These are phyloP conservation scores for Chelonia mydas DNA, from an alignment of 2,797 vertebrate genomes.

Conservation along the genomic window DNA sequence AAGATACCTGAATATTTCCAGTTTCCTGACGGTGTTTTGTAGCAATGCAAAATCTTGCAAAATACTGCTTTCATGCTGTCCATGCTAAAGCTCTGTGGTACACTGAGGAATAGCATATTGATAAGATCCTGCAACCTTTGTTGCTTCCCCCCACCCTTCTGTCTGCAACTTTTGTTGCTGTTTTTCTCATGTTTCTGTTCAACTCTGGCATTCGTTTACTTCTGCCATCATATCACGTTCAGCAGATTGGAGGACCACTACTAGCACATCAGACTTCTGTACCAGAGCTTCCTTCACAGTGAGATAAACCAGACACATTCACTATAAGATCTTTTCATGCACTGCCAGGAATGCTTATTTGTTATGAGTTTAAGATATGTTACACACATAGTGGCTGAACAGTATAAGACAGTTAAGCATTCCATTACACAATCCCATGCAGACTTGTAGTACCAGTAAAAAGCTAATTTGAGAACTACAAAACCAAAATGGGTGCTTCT, in stretches of 20 bases:
- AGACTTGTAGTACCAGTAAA: not conserved
- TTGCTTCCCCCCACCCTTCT: no score
- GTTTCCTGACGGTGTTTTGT: not conserved
- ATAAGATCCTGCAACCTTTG: not conserved
- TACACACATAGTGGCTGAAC: not conserved
- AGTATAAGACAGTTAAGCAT: not conserved
- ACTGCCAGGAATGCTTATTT: not conserved
- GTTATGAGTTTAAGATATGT: not conserved
- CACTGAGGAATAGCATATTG: not conserved
- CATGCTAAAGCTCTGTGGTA: not conserved
- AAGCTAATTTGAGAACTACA: not conserved
- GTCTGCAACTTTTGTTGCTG: not conserved
- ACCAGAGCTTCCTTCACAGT: not conserved
- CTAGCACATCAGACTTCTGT: not conserved
- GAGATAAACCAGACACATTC: not conserved
- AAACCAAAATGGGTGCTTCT: not conserved
- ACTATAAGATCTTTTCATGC: not conserved
- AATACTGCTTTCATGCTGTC: not conserved
- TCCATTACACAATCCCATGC: not conserved
- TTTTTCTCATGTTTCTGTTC: not conserved
- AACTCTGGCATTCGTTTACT: not conserved
- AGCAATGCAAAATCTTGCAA: not conserved
- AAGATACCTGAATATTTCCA: not conserved
- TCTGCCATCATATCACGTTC: not conserved
- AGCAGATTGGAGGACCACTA: not conserved